phyloP scores from a whole-genome alignment of 2,797 vertebrate genomes.

The Pangasius sanitwongsei region DNA sequence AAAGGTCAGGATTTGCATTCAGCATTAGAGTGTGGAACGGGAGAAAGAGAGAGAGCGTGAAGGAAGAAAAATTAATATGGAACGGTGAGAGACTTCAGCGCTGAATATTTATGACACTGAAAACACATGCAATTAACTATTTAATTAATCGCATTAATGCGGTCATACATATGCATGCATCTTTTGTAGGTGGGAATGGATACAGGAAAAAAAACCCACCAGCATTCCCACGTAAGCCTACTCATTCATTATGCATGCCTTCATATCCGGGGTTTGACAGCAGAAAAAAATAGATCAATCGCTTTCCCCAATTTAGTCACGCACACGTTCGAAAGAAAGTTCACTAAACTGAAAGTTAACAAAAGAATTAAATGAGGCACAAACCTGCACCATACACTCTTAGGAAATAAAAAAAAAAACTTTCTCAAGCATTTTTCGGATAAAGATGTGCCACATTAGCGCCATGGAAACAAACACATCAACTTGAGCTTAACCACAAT shows the following conservation, averaged over 20 bases:
- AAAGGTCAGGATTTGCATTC: conserved; percentile 70
- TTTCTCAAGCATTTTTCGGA: background rate
- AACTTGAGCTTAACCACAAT: background rate
- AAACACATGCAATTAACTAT: conserved; percentile 79
- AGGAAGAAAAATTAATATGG: conserved; percentile 63
- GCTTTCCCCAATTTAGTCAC: background rate
- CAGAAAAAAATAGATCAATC: too few species aligned
- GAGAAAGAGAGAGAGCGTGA: conserved; percentile 17
- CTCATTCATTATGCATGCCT: background rate
- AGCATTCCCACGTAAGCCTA: background rate
- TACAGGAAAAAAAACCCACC: too few species aligned
- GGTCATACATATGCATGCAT: conserved; percentile 73
- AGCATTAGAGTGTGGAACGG: conserved; percentile 43
- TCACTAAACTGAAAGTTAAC: background rate
- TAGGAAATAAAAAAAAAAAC: background rate
- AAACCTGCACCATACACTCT: background rate
- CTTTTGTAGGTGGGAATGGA: conserved; percentile 68
- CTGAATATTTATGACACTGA: conserved; percentile 79
- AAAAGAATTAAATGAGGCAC: background rate
- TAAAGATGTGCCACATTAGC: background rate
- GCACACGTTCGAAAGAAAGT: background rate
- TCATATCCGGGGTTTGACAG: background rate
- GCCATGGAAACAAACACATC: background rate
- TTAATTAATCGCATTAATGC: conserved; percentile 79
- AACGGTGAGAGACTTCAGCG: conserved; percentile 59